Evolutionary conservation across 1,140 invertebrate species (phyloP).

Genomic region (Nebria ingens): DNA sequence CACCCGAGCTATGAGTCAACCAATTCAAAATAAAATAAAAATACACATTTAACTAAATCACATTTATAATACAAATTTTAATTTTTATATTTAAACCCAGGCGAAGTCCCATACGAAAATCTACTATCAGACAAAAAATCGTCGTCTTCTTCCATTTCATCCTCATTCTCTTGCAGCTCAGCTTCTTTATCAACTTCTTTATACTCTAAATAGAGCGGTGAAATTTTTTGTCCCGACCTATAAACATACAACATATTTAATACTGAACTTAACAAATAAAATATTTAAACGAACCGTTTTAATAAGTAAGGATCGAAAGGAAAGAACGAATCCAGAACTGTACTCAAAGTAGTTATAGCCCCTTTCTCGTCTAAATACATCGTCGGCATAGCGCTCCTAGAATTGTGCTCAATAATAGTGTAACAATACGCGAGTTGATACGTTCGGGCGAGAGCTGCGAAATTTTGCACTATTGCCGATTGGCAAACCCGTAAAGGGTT

Average conservation of each 20-base stretch:
- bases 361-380: slow-evolving; percentile 39
- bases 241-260: not conserved
- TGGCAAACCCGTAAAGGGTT: slow-evolving; percentile 79
- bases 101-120: slow-evolving; percentile 32
- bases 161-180: slow-evolving; percentile 20
- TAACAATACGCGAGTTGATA: slow-evolving; percentile 90
- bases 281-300: slow-evolving; percentile 37
- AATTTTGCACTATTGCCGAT: slow-evolving; percentile 65
- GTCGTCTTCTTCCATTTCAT: slow-evolving; percentile 24
- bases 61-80: too few species aligned
- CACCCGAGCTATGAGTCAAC: too few species aligned
- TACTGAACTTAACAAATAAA: slow-evolving; percentile 10
- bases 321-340: slow-evolving; percentile 58
- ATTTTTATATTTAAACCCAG: slow-evolving; percentile 24
- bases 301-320: slow-evolving; percentile 75
- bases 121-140: slow-evolving; percentile 25
- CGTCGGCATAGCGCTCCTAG: slow-evolving; percentile 50
- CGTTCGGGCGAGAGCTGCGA: slow-evolving; percentile 71
- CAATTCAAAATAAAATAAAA: too few species aligned
- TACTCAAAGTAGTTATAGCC: slow-evolving; percentile 28
- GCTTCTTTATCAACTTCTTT: slow-evolving; percentile 27
- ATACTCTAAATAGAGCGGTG: slow-evolving; percentile 35
- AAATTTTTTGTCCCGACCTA: slow-evolving; percentile 35
- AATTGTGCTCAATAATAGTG: slow-evolving; percentile 78
- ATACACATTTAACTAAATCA: too few species aligned